Evolutionary conservation across 64 coral and sea anemone genomes (phyloP), one percentile per base, ranked within the genome.

Genomic region (Acropora yongei): DNA sequence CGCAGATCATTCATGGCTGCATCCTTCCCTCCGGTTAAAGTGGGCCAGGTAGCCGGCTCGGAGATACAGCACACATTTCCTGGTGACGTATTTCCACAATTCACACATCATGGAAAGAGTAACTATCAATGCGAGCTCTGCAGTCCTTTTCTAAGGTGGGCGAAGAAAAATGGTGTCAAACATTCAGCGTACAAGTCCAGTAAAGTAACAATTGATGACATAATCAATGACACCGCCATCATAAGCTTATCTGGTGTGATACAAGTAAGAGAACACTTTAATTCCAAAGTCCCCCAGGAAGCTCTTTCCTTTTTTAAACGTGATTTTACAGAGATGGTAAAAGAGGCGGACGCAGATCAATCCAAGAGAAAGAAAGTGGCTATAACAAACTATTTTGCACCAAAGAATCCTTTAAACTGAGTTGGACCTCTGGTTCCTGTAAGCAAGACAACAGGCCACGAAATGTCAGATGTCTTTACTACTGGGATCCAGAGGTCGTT

Each of bases 201-300:
- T 17, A 60, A 86, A 43, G 80, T 82, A 76, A 76, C 93, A 16
- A 71, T n/a, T 2, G 78, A 94, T 17, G 60, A 71, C 19, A 90
- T 90, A 41, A 80, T 94, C 13, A 67, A 83, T 18, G 93, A 76
- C 14, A 92, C 74, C 5, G 90, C 90, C 68, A 86, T 39, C 53
- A 3, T 92, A 13, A 13, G 45, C 2, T 86, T 92, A 46, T 77
- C 72, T 5, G 90, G 90, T 50, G n/a, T 92, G 17, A 43, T 75
- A 47, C 82, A 87, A 57, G 72, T 53, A 16, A 39, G 87, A 42
- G 74, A 92, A 47, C 90, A 86, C 60, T 50, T 42, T 67, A 71
- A 65, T 46, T 92, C 90, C 8, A 86, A 86, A 41, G 61, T 43
- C 67, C 90, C 87, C 74, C 78, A 91, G n/a, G 78, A 84, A 72